Evolutionary conservation across 2,113 vertebrate genomes (phyloP).

Genomic region (Caranx ignobilis): DNA sequence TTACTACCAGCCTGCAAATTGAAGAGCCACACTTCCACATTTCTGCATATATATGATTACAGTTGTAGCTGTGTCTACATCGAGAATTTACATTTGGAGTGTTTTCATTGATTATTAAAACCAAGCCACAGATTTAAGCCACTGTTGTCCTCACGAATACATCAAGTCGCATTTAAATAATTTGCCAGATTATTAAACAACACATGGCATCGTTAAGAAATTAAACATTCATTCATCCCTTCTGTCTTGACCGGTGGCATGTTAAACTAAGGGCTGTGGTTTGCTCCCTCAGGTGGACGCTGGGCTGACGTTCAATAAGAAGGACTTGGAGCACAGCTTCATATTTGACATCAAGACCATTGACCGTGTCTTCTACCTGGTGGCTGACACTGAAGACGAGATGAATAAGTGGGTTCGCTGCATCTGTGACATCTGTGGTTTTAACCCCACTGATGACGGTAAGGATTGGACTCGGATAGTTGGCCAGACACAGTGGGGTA

Average conservation of each 20-base stretch:
- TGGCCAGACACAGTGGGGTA: neutral
- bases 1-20: neutral
- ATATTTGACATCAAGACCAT: conserved; percentile 99
- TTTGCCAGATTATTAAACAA: no score
- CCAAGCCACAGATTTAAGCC: neutral
- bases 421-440: conserved; percentile 99
- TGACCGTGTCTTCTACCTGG: conserved; percentile 97
- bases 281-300: conserved; percentile 88
- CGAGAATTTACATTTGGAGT: neutral
- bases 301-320: conserved; percentile 97
- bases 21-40: neutral
- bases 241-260: neutral
- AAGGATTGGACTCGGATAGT: conserved; percentile 34
- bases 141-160: neutral
- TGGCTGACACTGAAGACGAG: conserved; percentile 98
- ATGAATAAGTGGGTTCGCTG: conserved; percentile 99
- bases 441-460: conserved; percentile 99
- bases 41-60: neutral
- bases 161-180: no score
- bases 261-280: neutral
- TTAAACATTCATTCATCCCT: neutral
- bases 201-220: no score
- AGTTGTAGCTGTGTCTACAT: neutral
- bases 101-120: neutral
- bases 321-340: conserved; percentile 99